Evolutionary conservation across 2,113 vertebrate species (phyloP), one percentile per base, ranked within the genome.

Genomic region (Atlantisia rogersi): DNA sequence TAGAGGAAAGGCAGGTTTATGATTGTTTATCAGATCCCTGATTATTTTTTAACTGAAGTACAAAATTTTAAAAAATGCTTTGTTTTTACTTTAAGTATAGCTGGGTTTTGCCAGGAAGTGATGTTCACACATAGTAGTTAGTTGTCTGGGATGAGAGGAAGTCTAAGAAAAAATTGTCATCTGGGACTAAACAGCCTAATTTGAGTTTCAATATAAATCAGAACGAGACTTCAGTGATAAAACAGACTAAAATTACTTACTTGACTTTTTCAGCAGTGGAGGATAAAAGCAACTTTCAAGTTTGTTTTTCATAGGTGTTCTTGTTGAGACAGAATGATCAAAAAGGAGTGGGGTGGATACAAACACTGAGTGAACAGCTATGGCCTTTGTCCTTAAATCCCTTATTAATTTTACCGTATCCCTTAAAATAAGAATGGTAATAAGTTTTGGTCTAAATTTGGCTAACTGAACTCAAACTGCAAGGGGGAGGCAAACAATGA

Each of bases 1-100:
- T 19, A 63, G 18, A 65, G 50, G 39, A 40, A 83, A 88, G 88
- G 64, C 73, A 85, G 46, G 56, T 94, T 96, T 93, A 81, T 84
- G 25, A 42, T 22, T 76, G 83, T 70, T 89, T 86, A 82, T 52
- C 35, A 53, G 35, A 14, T 55, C 50, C 26, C 60, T 65, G 53
- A 56, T 50, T 24, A 16, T 15, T 29, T 60, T 48, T n/a, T 6
- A 6, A 24, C 7, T 44, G 26, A 60, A 77, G 12, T 69, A 78
- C 22, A 67, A 69, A 37, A 56, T 35, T 55, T 44, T 48, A 4
- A 24, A 60, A 63, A 60, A 90, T 48, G 19, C 42, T 94, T 91
- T 88, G 44, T 5, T 20, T 90, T 91, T 94, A 5, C 19, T 73
- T 60, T 19, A 44, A 59, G 3, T 46, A 7, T n/a, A 56, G 59